Evolutionary conservation across 1,140 invertebrate species (phyloP).

Genomic region (Portunus trituberculatus): DNA sequence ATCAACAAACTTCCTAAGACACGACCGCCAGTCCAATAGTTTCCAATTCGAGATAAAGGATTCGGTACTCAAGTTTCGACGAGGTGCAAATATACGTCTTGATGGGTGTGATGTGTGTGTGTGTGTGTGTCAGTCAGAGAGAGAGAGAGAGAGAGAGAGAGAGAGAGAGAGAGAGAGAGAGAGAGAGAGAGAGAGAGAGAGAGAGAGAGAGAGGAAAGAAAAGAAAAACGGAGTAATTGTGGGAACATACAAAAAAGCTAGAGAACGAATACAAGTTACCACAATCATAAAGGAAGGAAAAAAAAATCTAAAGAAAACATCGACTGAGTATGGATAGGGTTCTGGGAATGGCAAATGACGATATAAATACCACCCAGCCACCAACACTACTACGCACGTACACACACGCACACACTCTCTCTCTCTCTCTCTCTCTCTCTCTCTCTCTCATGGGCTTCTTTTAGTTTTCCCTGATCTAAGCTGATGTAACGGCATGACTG

Average conservation of each 20-base stretch:
- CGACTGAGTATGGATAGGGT: not conserved
- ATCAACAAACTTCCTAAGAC: conserved; percentile 14
- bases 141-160: not conserved
- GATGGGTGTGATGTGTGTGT: not conserved
- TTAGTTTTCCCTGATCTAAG: not conserved
- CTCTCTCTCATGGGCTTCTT: not conserved
- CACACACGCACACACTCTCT: not conserved
- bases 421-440: conserved; percentile 15
- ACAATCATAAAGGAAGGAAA: too few relatives aligned
- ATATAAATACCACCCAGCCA: not conserved
- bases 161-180: conserved; percentile 27
- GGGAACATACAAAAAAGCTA: too few relatives aligned
- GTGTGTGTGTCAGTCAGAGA: not conserved
- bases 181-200: conserved; percentile 35
- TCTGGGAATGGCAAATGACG: conserved; percentile 11
- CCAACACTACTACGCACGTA: not conserved
- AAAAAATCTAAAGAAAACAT: not conserved
- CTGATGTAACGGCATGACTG: not conserved
- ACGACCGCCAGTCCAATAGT: not conserved
- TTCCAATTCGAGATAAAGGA: conserved; percentile 12
- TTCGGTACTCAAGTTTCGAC: not conserved
- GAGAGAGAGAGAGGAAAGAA: not conserved
- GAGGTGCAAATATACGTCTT: conserved; percentile 3
- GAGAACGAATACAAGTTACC: not conserved
- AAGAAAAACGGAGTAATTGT: not conserved